phyloP scores from a whole-genome alignment of 2,888 invertebrate species.

The Hartigia nigra region DNA sequence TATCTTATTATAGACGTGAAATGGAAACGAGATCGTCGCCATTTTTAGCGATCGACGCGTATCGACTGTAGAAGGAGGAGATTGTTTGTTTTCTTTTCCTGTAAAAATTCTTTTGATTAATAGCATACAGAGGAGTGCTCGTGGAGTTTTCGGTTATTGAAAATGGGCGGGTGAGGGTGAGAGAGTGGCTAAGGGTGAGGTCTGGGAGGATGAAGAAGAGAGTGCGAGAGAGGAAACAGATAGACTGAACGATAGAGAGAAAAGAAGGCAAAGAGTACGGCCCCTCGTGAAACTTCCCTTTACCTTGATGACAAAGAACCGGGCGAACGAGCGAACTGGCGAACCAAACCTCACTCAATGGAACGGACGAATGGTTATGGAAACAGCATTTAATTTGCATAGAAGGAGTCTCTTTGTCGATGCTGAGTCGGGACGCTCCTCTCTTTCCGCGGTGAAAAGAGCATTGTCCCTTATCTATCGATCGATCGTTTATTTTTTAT shows the following conservation, averaged over 20 bases:
- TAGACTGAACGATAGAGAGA: background rate
- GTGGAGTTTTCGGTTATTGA: conserved; percentile 57
- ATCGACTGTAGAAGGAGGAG: background rate
- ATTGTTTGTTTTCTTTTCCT: conserved; percentile 17
- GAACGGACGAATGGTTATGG: conserved; percentile 67
- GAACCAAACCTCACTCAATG: conserved; percentile 64
- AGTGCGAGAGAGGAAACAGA: conserved; percentile 34
- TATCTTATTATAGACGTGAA: background rate
- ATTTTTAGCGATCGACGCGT: background rate
- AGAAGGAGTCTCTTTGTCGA: conserved; percentile 65
- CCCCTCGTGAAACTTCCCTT: conserved; percentile 63
- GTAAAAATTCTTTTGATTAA: conserved; percentile 54
- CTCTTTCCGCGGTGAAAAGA: conserved; percentile 58
- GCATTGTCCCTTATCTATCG: conserved; percentile 66
- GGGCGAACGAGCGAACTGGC: conserved; percentile 42
- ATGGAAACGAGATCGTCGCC: background rate
- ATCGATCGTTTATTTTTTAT: conserved; percentile 65
- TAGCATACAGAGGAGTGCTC: conserved; percentile 46
- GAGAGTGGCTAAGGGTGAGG: conserved; percentile 40
- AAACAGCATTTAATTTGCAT: conserved; percentile 67
- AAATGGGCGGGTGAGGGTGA: conserved; percentile 38
- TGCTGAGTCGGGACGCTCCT: conserved; percentile 26
- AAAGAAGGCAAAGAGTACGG: conserved; percentile 34
- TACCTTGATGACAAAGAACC: conserved; percentile 65
- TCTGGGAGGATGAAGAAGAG: conserved; percentile 22